Percentiles rank a stretch among this genome's conserved stretches.
Conservation (phyloP, 2,888 invertebrate species). For the Nudaria mundana region DNA sequence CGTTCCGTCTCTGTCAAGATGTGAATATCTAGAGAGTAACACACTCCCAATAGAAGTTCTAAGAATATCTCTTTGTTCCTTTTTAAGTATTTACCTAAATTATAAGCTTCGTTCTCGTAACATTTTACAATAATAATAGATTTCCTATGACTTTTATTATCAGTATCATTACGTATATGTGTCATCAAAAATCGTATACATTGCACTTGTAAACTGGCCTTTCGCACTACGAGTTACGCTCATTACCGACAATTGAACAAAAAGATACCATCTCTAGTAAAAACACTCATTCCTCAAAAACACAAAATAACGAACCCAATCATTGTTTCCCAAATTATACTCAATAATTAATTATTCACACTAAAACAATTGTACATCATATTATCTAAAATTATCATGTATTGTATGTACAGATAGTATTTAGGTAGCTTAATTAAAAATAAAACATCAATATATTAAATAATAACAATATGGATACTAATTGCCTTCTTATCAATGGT, state of each 20-base stretch:
- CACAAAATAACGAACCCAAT: constrained; percentile 51
- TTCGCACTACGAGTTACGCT: constrained; percentile 55
- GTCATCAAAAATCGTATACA: constrained; percentile 81
- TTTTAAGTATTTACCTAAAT: constrained; percentile 56
- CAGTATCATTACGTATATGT: constrained; percentile 78
- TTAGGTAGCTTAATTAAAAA: constrained; percentile 76
- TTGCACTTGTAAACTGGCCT: constrained; percentile 82
- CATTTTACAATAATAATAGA: constrained; percentile 72
- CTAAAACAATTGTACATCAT: constrained; percentile 80
- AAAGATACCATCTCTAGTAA: constrained; percentile 43
- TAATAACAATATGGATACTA: constrained; percentile 81
- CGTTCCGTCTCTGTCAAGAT: constrained; percentile 50
- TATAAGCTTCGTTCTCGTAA: constrained; percentile 69
- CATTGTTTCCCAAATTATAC: constrained; percentile 69
- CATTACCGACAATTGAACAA: constrained; percentile 49
- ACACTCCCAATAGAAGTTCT: constrained; percentile 58
- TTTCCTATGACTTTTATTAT: constrained; percentile 74
- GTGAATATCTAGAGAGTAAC: constrained; percentile 46
- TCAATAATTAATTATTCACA: constrained; percentile 76
- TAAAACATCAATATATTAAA: constrained; percentile 82
- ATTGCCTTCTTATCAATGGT: constrained; percentile 81
- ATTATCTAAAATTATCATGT: constrained; percentile 74
- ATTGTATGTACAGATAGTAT: constrained; percentile 78
- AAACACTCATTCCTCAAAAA: constrained; percentile 58
- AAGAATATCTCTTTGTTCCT: constrained; percentile 59